phyloP scores from a whole-genome alignment of 2,113 vertebrate genomes.

The Chiloscyllium plagiosum region DNA sequence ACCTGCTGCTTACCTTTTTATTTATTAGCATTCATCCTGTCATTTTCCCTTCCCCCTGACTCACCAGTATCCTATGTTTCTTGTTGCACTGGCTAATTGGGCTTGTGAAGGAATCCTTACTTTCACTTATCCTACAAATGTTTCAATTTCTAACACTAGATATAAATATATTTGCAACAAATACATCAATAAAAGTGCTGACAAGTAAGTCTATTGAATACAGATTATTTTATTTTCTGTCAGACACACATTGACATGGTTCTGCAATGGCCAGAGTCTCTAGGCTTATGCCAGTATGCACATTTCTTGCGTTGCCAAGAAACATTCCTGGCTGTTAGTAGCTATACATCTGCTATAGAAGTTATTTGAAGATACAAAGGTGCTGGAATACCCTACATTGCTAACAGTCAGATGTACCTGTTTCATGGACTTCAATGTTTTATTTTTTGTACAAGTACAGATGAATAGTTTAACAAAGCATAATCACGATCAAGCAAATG shows the following conservation, averaged over 20 bases:
- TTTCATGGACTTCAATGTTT: neutral
- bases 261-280: neutral
- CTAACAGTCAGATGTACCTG: neutral
- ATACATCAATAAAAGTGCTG: neutral
- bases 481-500: neutral
- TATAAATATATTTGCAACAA: neutral
- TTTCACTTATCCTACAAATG: neutral
- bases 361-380: neutral
- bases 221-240: constrained; percentile 1
- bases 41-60: too few relatives aligned
- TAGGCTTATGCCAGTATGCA: neutral
- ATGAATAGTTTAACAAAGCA: neutral
- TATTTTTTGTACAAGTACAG: neutral
- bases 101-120: neutral
- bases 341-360: neutral
- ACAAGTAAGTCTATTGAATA: neutral
- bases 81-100: neutral
- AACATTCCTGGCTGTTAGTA: neutral
- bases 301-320: neutral
- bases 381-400: neutral
- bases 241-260: neutral
- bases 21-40: too few relatives aligned
- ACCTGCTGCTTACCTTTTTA: too few relatives aligned
- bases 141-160: neutral
- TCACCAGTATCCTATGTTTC: neutral